These are phyloP conservation scores for Lasioglossum figueresi DNA, from an alignment of 2,888 invertebrate species.

Conservation along the genomic window DNA sequence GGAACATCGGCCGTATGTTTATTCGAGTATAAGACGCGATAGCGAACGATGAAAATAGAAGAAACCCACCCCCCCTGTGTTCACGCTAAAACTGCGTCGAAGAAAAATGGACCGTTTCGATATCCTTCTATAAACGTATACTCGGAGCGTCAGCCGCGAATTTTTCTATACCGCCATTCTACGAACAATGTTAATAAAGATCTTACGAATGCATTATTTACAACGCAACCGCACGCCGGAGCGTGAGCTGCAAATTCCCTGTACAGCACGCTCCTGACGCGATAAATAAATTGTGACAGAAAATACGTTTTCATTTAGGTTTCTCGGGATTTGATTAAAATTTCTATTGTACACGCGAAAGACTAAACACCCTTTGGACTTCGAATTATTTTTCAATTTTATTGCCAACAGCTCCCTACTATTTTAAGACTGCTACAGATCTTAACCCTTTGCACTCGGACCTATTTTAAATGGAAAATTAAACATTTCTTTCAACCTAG, in stretches of 20 bases:
- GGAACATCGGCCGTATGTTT: conserved; percentile 27
- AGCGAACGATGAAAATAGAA: conserved; percentile 27
- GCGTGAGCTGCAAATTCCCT: no score
- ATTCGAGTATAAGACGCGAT: conserved; percentile 41
- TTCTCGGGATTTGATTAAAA: neutral
- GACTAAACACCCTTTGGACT: no score
- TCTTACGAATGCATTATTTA: neutral
- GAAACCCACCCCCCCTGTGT: conserved; percentile 11
- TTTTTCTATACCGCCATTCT: neutral
- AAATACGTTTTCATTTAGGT: neutral
- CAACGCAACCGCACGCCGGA: no score
- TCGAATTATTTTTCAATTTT: no score
- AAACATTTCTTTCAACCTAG: no score
- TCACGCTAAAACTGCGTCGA: conserved; percentile 30
- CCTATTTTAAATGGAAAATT: no score
- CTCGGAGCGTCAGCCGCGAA: neutral
- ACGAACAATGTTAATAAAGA: neutral
- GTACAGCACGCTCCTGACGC: no score
- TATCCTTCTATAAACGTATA: neutral
- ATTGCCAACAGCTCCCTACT: no score
- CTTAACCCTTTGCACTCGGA: no score
- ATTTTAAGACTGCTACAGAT: no score
- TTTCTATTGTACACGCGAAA: neutral
- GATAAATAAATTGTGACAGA: neutral
- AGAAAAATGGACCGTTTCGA: conserved; percentile 33